Evolutionary conservation across 2,888 invertebrate species (phyloP), one percentile per base, ranked within the genome.

Genomic region (Tenthredo mesomela): DNA sequence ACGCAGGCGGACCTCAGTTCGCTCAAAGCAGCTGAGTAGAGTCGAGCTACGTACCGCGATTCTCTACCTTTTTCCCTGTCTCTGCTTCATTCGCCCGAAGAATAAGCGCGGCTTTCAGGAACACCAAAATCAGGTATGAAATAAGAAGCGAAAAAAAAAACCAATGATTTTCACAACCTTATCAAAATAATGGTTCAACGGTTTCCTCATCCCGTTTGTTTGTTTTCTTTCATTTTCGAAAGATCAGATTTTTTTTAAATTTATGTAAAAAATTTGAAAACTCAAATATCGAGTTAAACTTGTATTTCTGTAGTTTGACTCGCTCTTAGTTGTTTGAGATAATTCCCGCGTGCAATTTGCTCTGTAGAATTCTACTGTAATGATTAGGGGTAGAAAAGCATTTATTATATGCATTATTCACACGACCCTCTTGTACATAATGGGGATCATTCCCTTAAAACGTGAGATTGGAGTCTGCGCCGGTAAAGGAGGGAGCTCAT

Each of bases 381-480:
- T 70, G 37, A n/a, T 40, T 70, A 70, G 70, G 70, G 37, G 40
- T 37, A 18, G 70, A 18, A 40, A 70, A 40, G 37, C 70, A 70
- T 70, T 70, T 37, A 70, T 70, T 70, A 70, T 70, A 70, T 37
- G 37, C n/a, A 70, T 70, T 37, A 70, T 70, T 70, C 70, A 40
- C 70, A 70, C 70, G 70, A 40, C 70, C 70, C 70, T 70, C 70
- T 70, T 37, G 37, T 70, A 37, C 70, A n/a, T 70, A 70, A 70
- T 70, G 70, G 70, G 37, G 37, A 70, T 70, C 70, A 40, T 70
- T 70, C 70, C 70, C 70, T 70, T 40, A 40, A 70, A 70, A 70
- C 70, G 70, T 70, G 70, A 70, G 70, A 70, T 70, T 37, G 70
- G 70, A 70, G 70, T 70, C 70, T 70, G 70, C 70, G 70, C 70